These are phyloP conservation scores for Sympetrum striolatum DNA, from an alignment of 2,888 invertebrate species.

Conservation along the genomic window DNA sequence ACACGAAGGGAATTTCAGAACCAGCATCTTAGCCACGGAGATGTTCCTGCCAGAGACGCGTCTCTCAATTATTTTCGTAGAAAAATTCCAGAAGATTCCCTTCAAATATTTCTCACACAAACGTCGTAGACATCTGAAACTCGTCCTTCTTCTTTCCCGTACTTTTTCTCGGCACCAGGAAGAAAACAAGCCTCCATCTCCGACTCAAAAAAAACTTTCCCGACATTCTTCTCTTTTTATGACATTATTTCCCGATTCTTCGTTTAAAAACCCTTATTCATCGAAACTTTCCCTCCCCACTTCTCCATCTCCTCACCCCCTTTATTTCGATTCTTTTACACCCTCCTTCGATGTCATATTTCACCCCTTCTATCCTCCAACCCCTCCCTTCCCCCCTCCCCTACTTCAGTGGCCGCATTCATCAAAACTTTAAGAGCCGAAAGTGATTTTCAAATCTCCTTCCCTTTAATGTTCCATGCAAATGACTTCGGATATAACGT, in stretches of 20 bases:
- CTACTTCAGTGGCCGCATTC: not conserved
- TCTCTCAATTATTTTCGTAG: not conserved
- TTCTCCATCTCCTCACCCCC: not conserved
- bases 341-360: not conserved
- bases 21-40: not conserved
- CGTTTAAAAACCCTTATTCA: not conserved
- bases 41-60: not conserved
- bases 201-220: not conserved
- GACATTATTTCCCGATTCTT: not conserved
- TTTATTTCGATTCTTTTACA: not conserved
- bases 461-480: not conserved
- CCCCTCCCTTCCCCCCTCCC: not conserved
- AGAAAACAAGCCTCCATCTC: not conserved
- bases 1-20: not conserved
- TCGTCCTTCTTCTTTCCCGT: not conserved
- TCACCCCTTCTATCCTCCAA: not conserved
- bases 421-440: not conserved
- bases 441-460: not conserved
- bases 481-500: not conserved
- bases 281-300: not conserved
- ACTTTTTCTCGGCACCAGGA: not conserved
- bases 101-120: not conserved
- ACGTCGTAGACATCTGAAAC: not conserved
- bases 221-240: not conserved
- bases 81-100: not conserved